A percentile compares a stretch with the other conserved stretches of the same genome.
Conservation (phyloP, 2,888 invertebrate genomes). For the Glaucopsyche alexis region DNA sequence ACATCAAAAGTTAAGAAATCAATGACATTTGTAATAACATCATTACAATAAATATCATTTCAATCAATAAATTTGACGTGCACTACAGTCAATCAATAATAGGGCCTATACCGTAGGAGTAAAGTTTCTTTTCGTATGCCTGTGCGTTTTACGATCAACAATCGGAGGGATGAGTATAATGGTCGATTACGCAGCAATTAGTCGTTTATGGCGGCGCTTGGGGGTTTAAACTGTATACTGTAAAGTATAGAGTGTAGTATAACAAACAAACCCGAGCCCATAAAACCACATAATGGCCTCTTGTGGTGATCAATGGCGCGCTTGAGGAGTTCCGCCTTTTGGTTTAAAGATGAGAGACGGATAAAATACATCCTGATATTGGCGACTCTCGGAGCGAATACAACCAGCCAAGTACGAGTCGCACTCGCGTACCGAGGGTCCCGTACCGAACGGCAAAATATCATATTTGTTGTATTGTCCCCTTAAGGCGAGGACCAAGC, state of each 20-base stretch:
- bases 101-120: background rate
- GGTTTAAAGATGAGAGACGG: background rate
- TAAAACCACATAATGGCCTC: slow-evolving; percentile 11
- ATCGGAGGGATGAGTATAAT: slow-evolving; percentile 9
- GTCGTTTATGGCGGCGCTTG: background rate
- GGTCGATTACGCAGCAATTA: slow-evolving; percentile 8
- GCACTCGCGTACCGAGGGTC: no score
- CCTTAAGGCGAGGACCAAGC: no score
- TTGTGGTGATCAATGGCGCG: background rate
- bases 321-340: background rate
- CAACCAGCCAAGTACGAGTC: no score
- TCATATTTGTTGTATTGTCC: no score
- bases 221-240: background rate
- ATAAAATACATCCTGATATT: background rate
- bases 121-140: background rate
- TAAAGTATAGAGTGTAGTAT: no score
- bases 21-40: background rate
- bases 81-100: background rate
- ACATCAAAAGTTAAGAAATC: background rate
- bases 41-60: slow-evolving; percentile 11
- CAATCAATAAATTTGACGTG: slow-evolving; percentile 6
- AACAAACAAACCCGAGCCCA: background rate
- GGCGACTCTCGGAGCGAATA: no score
- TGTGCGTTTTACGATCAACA: background rate
- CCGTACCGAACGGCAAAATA: no score